Percentiles rank a stretch among this genome's conserved stretches.
Evolutionary conservation across 1,140 invertebrate species (phyloP).

Genomic region (Diachasmimorpha longicaudata): DNA sequence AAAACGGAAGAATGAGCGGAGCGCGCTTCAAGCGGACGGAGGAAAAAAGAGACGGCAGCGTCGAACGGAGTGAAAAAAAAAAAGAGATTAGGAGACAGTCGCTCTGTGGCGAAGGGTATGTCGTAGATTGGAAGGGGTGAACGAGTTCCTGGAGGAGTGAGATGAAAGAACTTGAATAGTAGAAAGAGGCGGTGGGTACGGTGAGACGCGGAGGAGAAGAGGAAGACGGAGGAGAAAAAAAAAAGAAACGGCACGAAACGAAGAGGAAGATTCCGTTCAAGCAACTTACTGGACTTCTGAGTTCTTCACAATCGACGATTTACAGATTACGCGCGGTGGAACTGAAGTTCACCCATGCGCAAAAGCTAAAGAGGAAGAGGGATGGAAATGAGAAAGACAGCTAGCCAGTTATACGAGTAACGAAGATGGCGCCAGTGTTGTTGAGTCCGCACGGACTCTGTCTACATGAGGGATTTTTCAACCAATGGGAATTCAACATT

Average conservation of each 20-base stretch:
- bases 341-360: slow-evolving; percentile 37
- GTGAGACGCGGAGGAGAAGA: slow-evolving; percentile 1
- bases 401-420: neutral
- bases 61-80: neutral
- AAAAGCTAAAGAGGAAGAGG: neutral
- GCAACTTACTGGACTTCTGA: slow-evolving; percentile 55
- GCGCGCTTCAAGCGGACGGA: neutral
- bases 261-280: slow-evolving; percentile 47
- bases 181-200: neutral
- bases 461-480: neutral
- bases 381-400: slow-evolving; percentile 4
- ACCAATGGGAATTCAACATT: slow-evolving; percentile 32
- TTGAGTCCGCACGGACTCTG: slow-evolving; percentile 55
- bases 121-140: neutral
- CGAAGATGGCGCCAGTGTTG: neutral
- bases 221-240: neutral
- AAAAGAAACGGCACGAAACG: slow-evolving; percentile 28
- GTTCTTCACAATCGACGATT: slow-evolving; percentile 50
- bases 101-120: neutral
- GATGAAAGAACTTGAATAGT: neutral
- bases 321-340: slow-evolving; percentile 55
- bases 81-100: neutral
- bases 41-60: slow-evolving; percentile 7
- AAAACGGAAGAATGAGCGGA: slow-evolving; percentile 4
- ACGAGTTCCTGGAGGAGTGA: neutral